A percentile compares a stretch with the other conserved stretches of the same genome.
Conservation (phyloP, 2,797 vertebrate genomes). For the Ispidina picta region DNA sequence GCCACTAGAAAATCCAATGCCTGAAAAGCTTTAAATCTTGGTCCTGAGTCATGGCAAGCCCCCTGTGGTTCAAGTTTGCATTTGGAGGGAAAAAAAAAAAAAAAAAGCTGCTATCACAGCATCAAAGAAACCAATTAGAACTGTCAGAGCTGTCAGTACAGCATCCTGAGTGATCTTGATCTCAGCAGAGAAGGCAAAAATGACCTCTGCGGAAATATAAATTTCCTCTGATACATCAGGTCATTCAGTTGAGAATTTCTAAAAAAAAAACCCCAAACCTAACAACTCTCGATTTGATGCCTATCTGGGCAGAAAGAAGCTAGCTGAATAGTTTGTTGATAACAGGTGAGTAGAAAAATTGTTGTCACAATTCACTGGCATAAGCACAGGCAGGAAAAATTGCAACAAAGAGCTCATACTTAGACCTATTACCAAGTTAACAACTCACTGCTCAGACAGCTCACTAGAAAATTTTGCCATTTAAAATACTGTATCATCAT, state of each 20-base stretch:
- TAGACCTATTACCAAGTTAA: not conserved
- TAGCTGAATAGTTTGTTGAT: conserved; percentile 1
- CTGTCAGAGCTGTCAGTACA: not conserved
- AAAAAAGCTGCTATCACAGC: not conserved
- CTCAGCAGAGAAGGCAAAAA: not conserved
- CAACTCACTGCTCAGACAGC: conserved; percentile 19
- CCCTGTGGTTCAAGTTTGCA: not conserved
- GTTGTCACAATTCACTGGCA: conserved; percentile 1
- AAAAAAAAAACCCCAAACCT: not conserved
- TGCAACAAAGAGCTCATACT: not conserved
- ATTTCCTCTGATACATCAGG: not conserved
- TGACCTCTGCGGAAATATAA: not conserved
- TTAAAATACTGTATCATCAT: not conserved
- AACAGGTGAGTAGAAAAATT: conserved; percentile 32
- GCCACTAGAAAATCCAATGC: not conserved
- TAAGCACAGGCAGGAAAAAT: not conserved
- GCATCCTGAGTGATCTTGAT: not conserved
- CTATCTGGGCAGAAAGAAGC: conserved; percentile 1
- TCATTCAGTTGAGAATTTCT: not conserved
- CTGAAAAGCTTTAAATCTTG: not conserved
- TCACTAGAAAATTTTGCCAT: conserved; percentile 29
- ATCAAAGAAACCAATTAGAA: not conserved
- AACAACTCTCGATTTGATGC: not conserved
- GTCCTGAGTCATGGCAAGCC: not conserved
- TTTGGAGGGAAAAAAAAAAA: not conserved